These are phyloP conservation scores for Amblyopsis rosae DNA, from an alignment of 2,113 vertebrate genomes.

Conservation along the genomic window DNA sequence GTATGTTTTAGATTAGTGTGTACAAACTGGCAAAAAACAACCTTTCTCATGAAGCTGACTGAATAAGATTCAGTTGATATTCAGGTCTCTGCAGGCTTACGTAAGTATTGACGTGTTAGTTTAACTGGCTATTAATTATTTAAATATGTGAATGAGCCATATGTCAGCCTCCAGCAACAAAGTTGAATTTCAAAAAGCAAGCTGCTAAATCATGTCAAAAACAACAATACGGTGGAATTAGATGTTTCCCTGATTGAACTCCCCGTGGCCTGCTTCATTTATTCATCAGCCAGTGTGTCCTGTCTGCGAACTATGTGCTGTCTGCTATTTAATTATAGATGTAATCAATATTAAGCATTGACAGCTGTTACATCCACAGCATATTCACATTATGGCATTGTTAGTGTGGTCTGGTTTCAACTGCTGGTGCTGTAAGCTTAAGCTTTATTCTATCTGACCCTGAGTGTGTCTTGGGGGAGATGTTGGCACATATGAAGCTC, in stretches of 20 bases:
- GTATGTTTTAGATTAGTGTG: too few relatives aligned
- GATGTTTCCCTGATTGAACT: background rate
- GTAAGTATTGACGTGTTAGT: conserved; percentile 15
- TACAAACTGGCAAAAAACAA: background rate
- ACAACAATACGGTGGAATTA: background rate
- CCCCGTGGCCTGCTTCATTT: background rate
- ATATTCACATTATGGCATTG: too few relatives aligned
- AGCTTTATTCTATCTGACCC: background rate
- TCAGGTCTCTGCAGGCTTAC: conserved; percentile 3
- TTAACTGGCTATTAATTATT: conserved; percentile 15
- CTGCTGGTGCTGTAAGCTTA: too few relatives aligned
- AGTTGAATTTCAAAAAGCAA: conserved; percentile 8
- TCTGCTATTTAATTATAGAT: too few relatives aligned
- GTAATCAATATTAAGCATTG: too few relatives aligned
- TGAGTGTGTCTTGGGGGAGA: conserved; percentile 14
- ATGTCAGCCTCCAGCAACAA: background rate
- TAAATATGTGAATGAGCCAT: conserved; percentile 11
- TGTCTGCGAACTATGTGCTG: too few relatives aligned
- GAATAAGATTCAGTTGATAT: background rate
- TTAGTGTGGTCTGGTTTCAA: background rate
- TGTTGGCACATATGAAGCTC: conserved; percentile 15
- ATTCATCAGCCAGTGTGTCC: background rate
- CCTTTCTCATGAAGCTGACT: background rate
- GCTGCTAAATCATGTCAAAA: background rate
- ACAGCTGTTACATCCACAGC: too few relatives aligned